These are phyloP conservation scores for Selene dorsalis DNA, from an alignment of 2,797 vertebrate species.

Conservation along the genomic window DNA sequence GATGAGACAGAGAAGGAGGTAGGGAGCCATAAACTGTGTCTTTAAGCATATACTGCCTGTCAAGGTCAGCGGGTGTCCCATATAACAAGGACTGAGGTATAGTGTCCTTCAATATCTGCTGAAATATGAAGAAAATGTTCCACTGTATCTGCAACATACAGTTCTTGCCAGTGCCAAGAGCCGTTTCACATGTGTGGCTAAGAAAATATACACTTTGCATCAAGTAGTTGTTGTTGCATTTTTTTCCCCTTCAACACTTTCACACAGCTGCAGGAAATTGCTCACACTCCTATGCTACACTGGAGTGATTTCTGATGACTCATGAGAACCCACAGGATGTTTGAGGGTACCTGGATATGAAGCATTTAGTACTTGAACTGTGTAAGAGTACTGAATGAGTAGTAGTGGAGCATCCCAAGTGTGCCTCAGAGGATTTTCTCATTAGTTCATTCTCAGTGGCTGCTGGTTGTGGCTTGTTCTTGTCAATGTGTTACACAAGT, in stretches of 20 bases:
- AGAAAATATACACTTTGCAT: background rate
- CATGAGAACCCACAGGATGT: slow-evolving; percentile 4
- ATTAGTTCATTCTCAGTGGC: background rate
- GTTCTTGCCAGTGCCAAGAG: background rate
- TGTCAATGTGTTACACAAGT: background rate
- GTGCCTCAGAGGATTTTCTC: background rate
- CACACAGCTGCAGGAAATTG: background rate
- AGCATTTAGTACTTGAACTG: background rate
- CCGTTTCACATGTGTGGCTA: background rate
- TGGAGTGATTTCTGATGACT: background rate
- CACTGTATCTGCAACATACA: too few species aligned
- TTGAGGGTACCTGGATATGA: background rate
- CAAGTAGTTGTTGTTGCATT: background rate
- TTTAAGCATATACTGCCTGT: slow-evolving; percentile 22
- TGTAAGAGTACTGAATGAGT: too few species aligned
- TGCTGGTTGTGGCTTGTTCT: slow-evolving; percentile 12
- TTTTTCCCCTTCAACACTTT: background rate
- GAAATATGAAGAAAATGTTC: slow-evolving; percentile 3
- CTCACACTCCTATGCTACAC: background rate
- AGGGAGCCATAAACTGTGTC: slow-evolving; percentile 12
- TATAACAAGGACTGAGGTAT: background rate
- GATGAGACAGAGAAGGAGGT: slow-evolving; percentile 31
- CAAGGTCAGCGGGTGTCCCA: slow-evolving; percentile 39
- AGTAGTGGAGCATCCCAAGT: background rate
- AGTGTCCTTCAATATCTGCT: background rate